Conservation (phyloP, 2,888 invertebrate genomes). For the Aricia artaxerxes region DNA sequence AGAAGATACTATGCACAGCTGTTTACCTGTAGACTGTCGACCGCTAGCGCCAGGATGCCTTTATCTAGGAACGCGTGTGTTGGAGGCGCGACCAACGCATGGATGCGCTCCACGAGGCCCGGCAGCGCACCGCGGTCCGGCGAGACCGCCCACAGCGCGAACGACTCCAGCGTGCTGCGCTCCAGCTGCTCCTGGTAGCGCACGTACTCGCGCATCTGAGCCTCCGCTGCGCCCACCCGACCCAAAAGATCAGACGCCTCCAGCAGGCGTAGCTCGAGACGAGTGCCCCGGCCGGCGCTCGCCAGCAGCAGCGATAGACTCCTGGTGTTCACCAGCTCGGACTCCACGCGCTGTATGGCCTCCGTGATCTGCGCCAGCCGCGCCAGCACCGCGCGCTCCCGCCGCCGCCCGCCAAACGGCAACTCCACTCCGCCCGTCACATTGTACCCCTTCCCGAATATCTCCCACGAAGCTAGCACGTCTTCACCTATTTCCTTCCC, state of each 20-base stretch:
- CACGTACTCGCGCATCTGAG: slow-evolving; percentile 82
- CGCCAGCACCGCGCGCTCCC: slow-evolving; percentile 82
- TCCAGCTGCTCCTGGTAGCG: slow-evolving; percentile 78
- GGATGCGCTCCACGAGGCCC: slow-evolving; percentile 83
- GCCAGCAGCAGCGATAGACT: slow-evolving; percentile 61
- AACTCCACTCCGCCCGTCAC: slow-evolving; percentile 77
- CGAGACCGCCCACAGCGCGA: slow-evolving; percentile 85
- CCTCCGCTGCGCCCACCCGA: slow-evolving; percentile 80
- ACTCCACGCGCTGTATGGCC: slow-evolving; percentile 59
- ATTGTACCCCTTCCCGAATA: slow-evolving; percentile 80
- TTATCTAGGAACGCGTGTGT: slow-evolving; percentile 66
- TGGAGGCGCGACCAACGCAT: slow-evolving; percentile 80
- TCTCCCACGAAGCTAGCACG: slow-evolving; percentile 83
- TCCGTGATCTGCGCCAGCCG: slow-evolving; percentile 61
- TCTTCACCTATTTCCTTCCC: slow-evolving; percentile 82
- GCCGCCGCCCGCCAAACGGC: slow-evolving; percentile 81
- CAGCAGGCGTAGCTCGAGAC: slow-evolving; percentile 81
- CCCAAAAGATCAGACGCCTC: slow-evolving; percentile 82
- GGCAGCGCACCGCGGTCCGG: slow-evolving; percentile 83
- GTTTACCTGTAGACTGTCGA: slow-evolving; percentile 66
- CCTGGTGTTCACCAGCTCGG: slow-evolving; percentile 55
- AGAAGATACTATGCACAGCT: background rate
- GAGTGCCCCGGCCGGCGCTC: slow-evolving; percentile 60
- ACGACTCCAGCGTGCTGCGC: slow-evolving; percentile 83
- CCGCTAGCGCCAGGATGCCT: slow-evolving; percentile 65